Evolutionary conservation across 2,797 vertebrate species (phyloP), one percentile per base, ranked within the genome.

Genomic region (Paratrypauchen microcephalus): DNA sequence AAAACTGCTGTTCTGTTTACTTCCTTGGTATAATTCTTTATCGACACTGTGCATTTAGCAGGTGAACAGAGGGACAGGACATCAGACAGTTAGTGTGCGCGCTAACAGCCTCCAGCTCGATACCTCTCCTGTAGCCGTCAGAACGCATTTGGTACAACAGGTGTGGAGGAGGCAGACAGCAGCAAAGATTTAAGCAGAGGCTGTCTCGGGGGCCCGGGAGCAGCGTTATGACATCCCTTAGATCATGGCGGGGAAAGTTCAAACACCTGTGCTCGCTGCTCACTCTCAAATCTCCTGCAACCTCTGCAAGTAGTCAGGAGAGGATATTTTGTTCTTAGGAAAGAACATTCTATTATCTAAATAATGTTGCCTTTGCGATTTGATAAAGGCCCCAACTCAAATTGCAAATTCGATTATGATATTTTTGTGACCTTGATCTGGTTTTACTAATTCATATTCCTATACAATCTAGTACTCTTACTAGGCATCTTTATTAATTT

Each of bases 131-230:
- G 64, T 55, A 16, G 36, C 63, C 47, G 63, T 50, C 63, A 65
- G 63, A 52, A 52, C 47, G 52, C 63, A 65, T 65, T 65, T 65
- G 23, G 63, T 30, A n/a, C 45, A 52, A 65, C 47, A 65, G 45
- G 63, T 65, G 24, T 65, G 63, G 21, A 52, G 47, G 63, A 48
- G 23, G 24, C 63, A 50, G 63, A 50, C 63, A 30, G 63, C 8
- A 11, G 3, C 24, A 28, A 26, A 50, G 26, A 65, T 50, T 30
- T 65, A 52, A 24, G 39, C 41, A 28, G 63, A 24, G 30, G 23
- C 26, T 6, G 26, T 65, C 63, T 65, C 24, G 26, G 47, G 63
- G 47, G 47, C 45, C 5, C 24, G 24, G 47, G 45, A 5, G 45
- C 16, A 50, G 47, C 63, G 24, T 65, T 30, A 19, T 57, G 48